A percentile compares a stretch with the other conserved stretches of the same genome.
These are phyloP conservation scores for Troides oblongomaculatus DNA, from an alignment of 2,888 invertebrate species.

Conservation along the genomic window DNA sequence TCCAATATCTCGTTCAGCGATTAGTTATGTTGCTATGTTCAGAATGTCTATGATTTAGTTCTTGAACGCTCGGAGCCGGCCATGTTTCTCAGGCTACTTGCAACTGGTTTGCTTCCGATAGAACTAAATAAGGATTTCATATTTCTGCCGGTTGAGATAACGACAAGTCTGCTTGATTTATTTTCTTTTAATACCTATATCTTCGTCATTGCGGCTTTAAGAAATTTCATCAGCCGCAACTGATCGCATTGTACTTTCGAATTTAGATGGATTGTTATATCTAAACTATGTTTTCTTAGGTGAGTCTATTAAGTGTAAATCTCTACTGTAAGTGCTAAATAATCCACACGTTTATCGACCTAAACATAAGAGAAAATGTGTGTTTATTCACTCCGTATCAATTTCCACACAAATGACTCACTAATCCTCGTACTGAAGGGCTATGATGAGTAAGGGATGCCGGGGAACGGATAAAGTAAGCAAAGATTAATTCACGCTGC, in stretches of 20 bases:
- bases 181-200: conserved; percentile 48
- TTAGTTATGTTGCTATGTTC: conserved; percentile 52
- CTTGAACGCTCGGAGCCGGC: conserved; percentile 43
- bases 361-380: conserved; percentile 53
- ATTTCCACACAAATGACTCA: conserved; percentile 62
- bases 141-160: conserved; percentile 45
- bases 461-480: conserved; percentile 53
- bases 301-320: conserved; percentile 17
- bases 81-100: conserved; percentile 71
- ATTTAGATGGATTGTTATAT: no score
- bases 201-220: conserved; percentile 17
- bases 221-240: conserved; percentile 9
- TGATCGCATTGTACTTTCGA: not conserved
- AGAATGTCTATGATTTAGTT: conserved; percentile 72
- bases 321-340: conserved; percentile 23
- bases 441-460: conserved; percentile 55
- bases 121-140: conserved; percentile 67
- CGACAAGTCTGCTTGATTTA: conserved; percentile 43
- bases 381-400: conserved; percentile 51
- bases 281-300: no score
- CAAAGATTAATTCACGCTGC: conserved; percentile 48
- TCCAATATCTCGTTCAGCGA: conserved; percentile 45
- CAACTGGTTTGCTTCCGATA: conserved; percentile 69
- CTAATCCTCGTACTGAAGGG: conserved; percentile 46
- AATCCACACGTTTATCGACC: conserved; percentile 30